These are phyloP conservation scores for Poeciliopsis paucimaculata DNA, from an alignment of 2,797 vertebrate species.

Conservation along the genomic window DNA sequence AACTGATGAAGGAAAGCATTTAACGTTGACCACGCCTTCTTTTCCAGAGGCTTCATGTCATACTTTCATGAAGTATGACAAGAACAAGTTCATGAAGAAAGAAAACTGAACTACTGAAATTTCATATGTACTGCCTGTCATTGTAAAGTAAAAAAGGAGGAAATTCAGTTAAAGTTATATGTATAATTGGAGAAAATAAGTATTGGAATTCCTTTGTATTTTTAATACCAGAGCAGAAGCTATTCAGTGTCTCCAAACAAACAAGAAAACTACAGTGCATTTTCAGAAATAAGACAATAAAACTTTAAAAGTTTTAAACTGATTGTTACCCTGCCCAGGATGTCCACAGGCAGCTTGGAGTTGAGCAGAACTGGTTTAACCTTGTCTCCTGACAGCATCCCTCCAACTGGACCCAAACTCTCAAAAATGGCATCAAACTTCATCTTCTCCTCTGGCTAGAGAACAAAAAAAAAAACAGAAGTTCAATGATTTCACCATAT, in stretches of 20 bases:
- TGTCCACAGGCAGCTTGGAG: conserved; percentile 96
- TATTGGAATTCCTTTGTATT: not conserved
- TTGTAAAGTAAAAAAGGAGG: not conserved
- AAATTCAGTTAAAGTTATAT: not conserved
- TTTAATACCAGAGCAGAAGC: not conserved
- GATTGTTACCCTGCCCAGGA: conserved; percentile 90
- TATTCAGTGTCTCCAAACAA: not conserved
- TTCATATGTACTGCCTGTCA: not conserved
- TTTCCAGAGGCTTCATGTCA: not conserved
- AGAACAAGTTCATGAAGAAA: not conserved
- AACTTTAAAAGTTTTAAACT: not conserved
- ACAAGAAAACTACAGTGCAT: not conserved
- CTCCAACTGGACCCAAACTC: conserved; percentile 90
- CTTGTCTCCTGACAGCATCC: conserved; percentile 94
- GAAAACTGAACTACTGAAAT: not conserved
- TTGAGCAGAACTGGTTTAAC: conserved; percentile 99
- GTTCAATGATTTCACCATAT: not conserved
- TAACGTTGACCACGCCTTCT: not conserved
- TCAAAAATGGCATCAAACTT: conserved; percentile 98
- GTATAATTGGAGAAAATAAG: not conserved
- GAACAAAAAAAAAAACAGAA: not conserved
- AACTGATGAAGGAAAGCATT: conserved; percentile 1
- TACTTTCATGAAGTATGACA: not conserved
- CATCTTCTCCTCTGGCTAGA: conserved; percentile 92
- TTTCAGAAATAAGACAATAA: not conserved